phyloP scores from a whole-genome alignment of 2,797 vertebrate genomes.

The Atherinosoma microstoma region DNA sequence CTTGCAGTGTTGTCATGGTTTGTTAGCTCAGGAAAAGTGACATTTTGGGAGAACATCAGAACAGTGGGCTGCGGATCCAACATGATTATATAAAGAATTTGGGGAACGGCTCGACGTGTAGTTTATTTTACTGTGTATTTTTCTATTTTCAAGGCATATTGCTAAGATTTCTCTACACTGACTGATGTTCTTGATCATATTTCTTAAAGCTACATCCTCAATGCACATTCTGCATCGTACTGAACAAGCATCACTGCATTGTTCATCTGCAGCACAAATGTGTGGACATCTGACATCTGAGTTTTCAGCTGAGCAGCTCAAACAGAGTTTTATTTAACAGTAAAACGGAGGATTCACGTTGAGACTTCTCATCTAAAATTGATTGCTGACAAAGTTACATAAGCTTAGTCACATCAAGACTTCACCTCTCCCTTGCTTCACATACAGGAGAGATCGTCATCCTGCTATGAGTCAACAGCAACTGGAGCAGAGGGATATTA shows the following conservation, averaged over 20 bases:
- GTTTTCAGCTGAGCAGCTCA: not conserved
- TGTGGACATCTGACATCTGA: too few species aligned
- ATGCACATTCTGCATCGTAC: too few species aligned
- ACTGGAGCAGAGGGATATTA: conserved; percentile 60
- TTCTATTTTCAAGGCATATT: not conserved
- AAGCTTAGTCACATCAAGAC: conserved; percentile 53
- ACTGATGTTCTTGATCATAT: not conserved
- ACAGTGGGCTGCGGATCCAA: not conserved
- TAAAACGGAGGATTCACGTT: not conserved
- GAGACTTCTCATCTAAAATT: conserved; percentile 22
- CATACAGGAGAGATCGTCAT: conserved; percentile 50
- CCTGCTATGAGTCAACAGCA: conserved; percentile 66
- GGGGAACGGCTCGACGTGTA: not conserved
- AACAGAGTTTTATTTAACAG: not conserved
- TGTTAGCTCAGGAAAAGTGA: not conserved
- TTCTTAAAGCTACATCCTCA: too few species aligned
- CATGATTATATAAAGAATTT: too few species aligned
- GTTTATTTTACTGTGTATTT: not conserved
- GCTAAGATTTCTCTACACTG: not conserved
- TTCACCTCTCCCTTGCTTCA: conserved; percentile 45
- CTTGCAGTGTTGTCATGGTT: not conserved
- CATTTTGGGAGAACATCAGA: not conserved
- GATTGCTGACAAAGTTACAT: conserved; percentile 43
- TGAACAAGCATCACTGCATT: not conserved
- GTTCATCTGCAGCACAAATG: too few species aligned